Evolutionary conservation across 64 coral and sea anemone genomes (phyloP), one percentile per base, ranked within the genome.

Genomic region (Pocillopora verrucosa): DNA sequence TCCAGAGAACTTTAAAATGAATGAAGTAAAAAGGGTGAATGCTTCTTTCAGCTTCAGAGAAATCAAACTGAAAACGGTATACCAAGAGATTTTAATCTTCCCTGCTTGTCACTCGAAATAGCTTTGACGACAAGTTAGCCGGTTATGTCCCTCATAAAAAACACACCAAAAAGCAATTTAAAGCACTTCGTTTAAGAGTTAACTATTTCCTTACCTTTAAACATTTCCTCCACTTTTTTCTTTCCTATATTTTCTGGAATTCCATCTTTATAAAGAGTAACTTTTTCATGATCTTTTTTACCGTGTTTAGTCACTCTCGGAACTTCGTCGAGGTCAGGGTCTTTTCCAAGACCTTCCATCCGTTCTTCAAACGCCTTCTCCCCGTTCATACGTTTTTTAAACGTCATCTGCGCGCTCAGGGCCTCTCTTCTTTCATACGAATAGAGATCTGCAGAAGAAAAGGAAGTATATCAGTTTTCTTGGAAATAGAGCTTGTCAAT

Each of bases 361-460:
- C n/a, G 82, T 72, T 85, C 82, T 19, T 36, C 72, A n/a, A 85
- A 85, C 17, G 37, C 65, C 37, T 37, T 85, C 82, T 56, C 58
- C 30, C 63, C 82, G 38, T 20, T 24, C 20, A 85, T 85, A 22
- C n/a, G 82, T 56, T 85, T 63, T 19, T 36, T 85, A n/a, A 85
- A 85, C 17, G 65, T 41, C 37, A 19, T 85, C 82, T 56, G 30
- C 30, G 82, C 82, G 38, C 64, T 24, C 20, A 85, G 82, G 63
- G 82, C 82, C 64, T 85, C 82, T 85, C 82, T 63, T 22, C 82
- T 85, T 65, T 85, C 82, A 58, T 85, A 85, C 3, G 82, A 20
- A 41, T 72, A 85, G 36, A 85, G 82, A 57, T 85, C 82, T 85
- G n/a, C 30, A 24, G 20, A 24, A 70, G 7, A 70, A 24, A 70